Percentiles rank a stretch among this genome's conserved stretches.
Conservation (phyloP, 2,888 invertebrate genomes). For the Spisula solida region DNA sequence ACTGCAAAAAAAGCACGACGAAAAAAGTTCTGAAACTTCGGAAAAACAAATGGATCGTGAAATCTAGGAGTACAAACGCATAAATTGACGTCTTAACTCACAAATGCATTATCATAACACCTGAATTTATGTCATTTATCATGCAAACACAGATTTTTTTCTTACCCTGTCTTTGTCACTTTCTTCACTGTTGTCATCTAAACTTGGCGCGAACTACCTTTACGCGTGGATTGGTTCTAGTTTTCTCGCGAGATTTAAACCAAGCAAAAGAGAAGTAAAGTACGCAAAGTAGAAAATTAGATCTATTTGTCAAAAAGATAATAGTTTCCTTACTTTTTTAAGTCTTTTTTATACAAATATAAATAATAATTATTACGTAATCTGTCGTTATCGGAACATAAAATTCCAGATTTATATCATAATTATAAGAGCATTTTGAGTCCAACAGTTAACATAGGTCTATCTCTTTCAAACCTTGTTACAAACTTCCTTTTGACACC, state of each 20-base stretch:
- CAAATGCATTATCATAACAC: background rate
- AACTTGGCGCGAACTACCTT: background rate
- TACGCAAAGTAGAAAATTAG: background rate
- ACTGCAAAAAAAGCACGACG: background rate
- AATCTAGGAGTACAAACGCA: background rate
- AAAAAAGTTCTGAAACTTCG: background rate
- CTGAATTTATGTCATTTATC: background rate
- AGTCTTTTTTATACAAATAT: no score
- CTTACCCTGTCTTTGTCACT: background rate
- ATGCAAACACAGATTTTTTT: background rate
- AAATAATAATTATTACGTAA: no score
- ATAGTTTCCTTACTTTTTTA: no score
- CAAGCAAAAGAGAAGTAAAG: background rate
- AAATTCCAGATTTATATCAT: no score
- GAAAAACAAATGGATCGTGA: background rate
- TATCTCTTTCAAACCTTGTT: no score
- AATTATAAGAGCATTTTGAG: no score
- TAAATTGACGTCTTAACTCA: background rate
- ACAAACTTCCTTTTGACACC: no score
- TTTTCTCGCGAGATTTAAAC: background rate
- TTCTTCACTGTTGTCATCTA: background rate
- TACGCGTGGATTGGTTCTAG: background rate
- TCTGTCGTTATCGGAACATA: no score
- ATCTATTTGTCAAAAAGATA: background rate
- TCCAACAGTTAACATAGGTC: no score